Evolutionary conservation across 2,797 vertebrate species (phyloP).

Genomic region (Amphiprion clarkii): DNA sequence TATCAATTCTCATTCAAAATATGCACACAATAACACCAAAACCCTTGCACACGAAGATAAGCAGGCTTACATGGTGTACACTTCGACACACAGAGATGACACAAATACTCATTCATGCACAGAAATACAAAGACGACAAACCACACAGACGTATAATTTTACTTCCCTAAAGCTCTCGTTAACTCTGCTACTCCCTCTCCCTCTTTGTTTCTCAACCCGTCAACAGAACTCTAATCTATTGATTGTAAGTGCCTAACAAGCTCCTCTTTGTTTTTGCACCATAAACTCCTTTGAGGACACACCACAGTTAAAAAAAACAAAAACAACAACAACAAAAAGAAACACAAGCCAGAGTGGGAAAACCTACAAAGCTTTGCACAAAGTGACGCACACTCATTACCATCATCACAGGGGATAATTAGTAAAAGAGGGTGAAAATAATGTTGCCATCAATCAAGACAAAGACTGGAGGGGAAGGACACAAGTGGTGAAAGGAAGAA

Average conservation of each 20-base stretch:
- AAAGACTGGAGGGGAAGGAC: constrained; percentile 33
- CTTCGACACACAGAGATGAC: constrained; percentile 17
- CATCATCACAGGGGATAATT: constrained; percentile 72
- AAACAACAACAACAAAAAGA: background rate
- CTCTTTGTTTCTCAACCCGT: constrained; percentile 56
- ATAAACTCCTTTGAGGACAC: constrained; percentile 78
- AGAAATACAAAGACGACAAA: constrained; percentile 39
- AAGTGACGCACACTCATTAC: constrained; percentile 77
- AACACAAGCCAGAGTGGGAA: constrained; percentile 54
- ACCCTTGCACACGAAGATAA: background rate
- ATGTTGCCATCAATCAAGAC: constrained; percentile 58
- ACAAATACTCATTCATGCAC: constrained; percentile 55
- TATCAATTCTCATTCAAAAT: background rate
- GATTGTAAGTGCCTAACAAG: constrained; percentile 87
- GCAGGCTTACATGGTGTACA: background rate
- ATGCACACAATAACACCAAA: background rate
- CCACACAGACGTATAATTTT: constrained; percentile 28
- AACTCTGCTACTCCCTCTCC: constrained; percentile 27
- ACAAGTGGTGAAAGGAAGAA: constrained; percentile 36
- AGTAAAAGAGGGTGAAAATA: constrained; percentile 66
- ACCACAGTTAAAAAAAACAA: constrained; percentile 52
- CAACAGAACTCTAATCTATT: constrained; percentile 70
- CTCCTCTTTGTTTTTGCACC: constrained; percentile 85
- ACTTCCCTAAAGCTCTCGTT: constrained; percentile 35
- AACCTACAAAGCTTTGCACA: constrained; percentile 56